phyloP scores from a whole-genome alignment of 2,888 invertebrate genomes.

The Pyrocoelia pectoralis region DNA sequence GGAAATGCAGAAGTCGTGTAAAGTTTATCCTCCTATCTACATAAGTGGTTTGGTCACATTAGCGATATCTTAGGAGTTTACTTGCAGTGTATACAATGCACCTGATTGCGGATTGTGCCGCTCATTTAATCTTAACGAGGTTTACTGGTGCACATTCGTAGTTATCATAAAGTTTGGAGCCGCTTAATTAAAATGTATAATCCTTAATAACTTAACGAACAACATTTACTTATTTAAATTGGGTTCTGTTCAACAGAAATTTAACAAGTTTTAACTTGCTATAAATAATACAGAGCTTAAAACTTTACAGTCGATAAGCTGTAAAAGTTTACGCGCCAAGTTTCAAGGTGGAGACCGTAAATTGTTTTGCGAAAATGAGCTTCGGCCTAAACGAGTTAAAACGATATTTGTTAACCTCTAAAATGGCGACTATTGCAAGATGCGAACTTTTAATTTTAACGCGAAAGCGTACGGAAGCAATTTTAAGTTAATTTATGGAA shows the following conservation, averaged over 20 bases:
- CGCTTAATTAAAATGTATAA: slow-evolving; percentile 8
- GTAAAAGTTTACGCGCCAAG: slow-evolving; percentile 8
- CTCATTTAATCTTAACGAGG: slow-evolving; percentile 18
- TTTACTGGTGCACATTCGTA: not conserved
- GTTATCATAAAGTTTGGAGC: slow-evolving; percentile 2
- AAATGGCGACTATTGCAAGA: too few relatives aligned
- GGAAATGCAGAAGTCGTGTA: slow-evolving; percentile 40
- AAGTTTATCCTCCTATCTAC: slow-evolving; percentile 39
- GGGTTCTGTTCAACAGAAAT: slow-evolving; percentile 6
- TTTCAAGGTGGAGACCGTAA: not conserved
- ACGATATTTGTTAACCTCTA: too few relatives aligned
- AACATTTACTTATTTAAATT: slow-evolving; percentile 5
- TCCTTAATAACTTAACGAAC: not conserved
- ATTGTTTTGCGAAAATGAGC: not conserved
- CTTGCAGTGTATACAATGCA: slow-evolving; percentile 34
- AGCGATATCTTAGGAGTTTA: slow-evolving; percentile 30
- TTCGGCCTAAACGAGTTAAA: too few relatives aligned
- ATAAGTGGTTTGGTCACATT: slow-evolving; percentile 37
- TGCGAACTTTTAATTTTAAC: not conserved
- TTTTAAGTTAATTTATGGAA: not conserved
- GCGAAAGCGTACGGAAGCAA: not conserved
- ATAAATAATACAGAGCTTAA: slow-evolving; percentile 11
- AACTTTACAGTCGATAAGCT: slow-evolving; percentile 6
- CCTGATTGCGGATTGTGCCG: slow-evolving; percentile 21
- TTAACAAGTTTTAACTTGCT: not conserved